These are phyloP conservation scores for Acipenser ruthenus DNA, from an alignment of 2,797 vertebrate genomes.

Conservation along the genomic window DNA sequence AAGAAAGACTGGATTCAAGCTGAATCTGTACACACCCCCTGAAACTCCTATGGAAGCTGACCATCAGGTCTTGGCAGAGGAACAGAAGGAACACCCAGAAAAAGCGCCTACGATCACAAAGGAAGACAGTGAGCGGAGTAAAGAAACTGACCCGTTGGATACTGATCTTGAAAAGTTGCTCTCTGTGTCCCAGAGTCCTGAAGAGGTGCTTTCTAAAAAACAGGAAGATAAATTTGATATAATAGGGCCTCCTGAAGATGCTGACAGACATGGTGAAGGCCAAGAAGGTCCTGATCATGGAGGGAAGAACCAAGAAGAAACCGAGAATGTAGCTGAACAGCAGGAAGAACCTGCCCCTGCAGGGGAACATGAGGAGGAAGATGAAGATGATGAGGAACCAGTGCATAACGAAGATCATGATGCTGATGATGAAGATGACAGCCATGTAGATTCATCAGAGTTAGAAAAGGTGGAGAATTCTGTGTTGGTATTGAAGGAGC, in stretches of 20 bases:
- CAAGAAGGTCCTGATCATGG: conserved; percentile 39
- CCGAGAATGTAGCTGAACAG: conserved; percentile 35
- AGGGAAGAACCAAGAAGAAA: conserved; percentile 47
- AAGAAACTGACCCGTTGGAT: conserved; percentile 31
- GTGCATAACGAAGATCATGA: conserved; percentile 70
- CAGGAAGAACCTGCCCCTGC: conserved; percentile 11
- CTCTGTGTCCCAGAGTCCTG: conserved; percentile 54
- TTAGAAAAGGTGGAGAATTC: conserved; percentile 47
- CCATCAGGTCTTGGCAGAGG: conserved; percentile 65
- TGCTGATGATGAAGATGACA: conserved; percentile 75
- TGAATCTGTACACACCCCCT: conserved; percentile 94
- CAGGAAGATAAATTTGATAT: conserved; percentile 27
- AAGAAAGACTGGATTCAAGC: conserved; percentile 89
- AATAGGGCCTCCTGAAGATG: conserved; percentile 47
- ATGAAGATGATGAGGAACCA: conserved; percentile 63
- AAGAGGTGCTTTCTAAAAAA: conserved; percentile 34
- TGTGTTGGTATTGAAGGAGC: conserved; percentile 57
- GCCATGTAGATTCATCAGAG: conserved; percentile 55
- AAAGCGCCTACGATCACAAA: conserved; percentile 39
- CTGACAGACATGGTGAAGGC: conserved; percentile 45
- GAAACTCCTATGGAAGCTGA: conserved; percentile 91
- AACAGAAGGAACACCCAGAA: conserved; percentile 56
- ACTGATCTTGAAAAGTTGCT: conserved; percentile 39
- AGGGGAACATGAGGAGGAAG: conserved; percentile 62
- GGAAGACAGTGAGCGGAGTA: conserved; percentile 42